These are phyloP conservation scores for Epinephelus malabaricus DNA, from an alignment of 2,797 vertebrate species.

Conservation along the genomic window DNA sequence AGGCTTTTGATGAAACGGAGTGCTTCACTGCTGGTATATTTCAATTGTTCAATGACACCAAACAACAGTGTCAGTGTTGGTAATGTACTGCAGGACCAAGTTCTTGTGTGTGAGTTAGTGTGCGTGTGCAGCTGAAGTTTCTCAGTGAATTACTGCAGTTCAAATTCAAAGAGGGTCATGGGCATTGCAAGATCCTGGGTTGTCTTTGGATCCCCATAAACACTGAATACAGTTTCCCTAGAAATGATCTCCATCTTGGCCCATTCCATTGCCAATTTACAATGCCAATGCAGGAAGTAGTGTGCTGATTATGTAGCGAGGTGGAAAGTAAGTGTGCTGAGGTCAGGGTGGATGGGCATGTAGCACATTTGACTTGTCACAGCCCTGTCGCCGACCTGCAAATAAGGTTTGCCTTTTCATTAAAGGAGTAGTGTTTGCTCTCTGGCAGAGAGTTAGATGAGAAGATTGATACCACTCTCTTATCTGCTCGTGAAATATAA, in stretches of 20 bases:
- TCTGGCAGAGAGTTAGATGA: constrained; percentile 12
- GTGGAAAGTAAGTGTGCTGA: not conserved
- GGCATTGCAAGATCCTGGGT: not conserved
- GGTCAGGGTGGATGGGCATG: constrained; percentile 1
- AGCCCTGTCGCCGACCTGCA: constrained; percentile 17
- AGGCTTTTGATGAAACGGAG: constrained; percentile 77
- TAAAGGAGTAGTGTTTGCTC: constrained; percentile 24
- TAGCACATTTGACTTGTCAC: not conserved
- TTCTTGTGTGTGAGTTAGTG: constrained; percentile 40
- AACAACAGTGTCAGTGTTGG: constrained; percentile 56
- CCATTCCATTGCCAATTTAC: not conserved
- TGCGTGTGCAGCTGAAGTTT: constrained; percentile 8
- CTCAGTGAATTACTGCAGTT: not conserved
- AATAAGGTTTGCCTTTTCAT: constrained; percentile 28
- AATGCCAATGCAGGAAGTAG: not conserved
- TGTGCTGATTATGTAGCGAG: not conserved
- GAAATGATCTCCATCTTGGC: not conserved
- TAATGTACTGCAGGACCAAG: constrained; percentile 59
- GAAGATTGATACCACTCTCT: constrained; percentile 3
- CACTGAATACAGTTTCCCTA: not conserved
- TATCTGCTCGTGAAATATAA: constrained; percentile 24
- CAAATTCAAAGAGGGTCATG: not conserved
- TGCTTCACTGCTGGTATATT: constrained; percentile 77
- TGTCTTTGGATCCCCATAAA: not conserved
- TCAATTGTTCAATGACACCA: constrained; percentile 79